Evolutionary conservation across 2,888 invertebrate genomes (phyloP), one percentile per base, ranked within the genome.

Genomic region (Mycogona germanica): DNA sequence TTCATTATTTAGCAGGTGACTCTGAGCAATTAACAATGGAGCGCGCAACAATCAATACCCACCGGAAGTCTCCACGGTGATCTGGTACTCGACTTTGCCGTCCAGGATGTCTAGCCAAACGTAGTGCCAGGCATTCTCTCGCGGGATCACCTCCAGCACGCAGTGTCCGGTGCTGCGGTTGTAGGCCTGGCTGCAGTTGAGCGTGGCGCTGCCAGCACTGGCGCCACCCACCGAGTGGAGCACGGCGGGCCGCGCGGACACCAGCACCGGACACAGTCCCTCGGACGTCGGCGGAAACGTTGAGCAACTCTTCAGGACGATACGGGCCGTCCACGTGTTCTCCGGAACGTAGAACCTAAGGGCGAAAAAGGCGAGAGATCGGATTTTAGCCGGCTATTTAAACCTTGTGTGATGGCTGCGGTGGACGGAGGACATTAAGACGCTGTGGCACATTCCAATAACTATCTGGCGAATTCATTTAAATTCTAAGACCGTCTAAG

Each of bases 341-440:
- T 56, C 58, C 17, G 62, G 61, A 50, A 64, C 64, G 55, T 59
- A 65, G 55, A 64, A 64, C 48, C 64, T 65, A 50, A 32, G 57
- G 25, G 32, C 38, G 47, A 37, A 37, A 44, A 55, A 37, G 23
- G n/a, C n/a, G n/a, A n/a, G n/a, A n/a, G n/a, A n/a, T n/a, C n/a
- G n/a, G n/a, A n/a, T n/a, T n/a, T n/a, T n/a, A n/a, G n/a, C n/a
- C n/a, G n/a, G n/a, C n/a, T n/a, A n/a, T n/a, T n/a, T n/a, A n/a
- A n/a, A n/a, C n/a, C n/a, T n/a, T n/a, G n/a, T n/a, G n/a, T n/a
- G n/a, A n/a, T n/a, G n/a, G n/a, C n/a, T n/a, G n/a, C n/a, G n/a
- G n/a, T n/a, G n/a, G n/a, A n/a, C n/a, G n/a, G n/a, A n/a, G n/a
- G n/a, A n/a, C n/a, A n/a, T n/a, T n/a, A n/a, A n/a, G n/a, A n/a